A percentile compares a stretch with the other conserved stretches of the same genome.
These are phyloP conservation scores for Galaxias olidus DNA, from an alignment of 2,797 vertebrate species.

Conservation along the genomic window DNA sequence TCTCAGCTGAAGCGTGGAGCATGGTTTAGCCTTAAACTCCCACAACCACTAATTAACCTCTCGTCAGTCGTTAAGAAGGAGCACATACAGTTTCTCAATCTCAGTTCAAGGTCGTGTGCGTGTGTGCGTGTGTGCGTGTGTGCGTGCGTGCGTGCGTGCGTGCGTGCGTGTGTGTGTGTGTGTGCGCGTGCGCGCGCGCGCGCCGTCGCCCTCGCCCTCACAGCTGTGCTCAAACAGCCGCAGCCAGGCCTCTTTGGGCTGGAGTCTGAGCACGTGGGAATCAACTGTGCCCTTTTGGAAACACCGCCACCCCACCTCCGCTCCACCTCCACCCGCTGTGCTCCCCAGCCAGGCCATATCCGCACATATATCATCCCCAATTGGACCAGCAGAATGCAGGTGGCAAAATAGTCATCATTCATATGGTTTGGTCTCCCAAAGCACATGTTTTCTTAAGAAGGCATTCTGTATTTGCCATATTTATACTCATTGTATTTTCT, in stretches of 20 bases:
- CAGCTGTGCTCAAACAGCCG: conserved; percentile 63
- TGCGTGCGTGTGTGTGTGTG: conserved; percentile 26
- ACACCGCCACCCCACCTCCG: conserved; percentile 12
- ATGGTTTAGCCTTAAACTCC: no score
- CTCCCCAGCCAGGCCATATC: conserved; percentile 71
- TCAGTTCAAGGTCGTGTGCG: conserved; percentile 67
- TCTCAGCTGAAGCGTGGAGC: not conserved
- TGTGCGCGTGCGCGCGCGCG: not conserved
- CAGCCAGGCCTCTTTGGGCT: conserved; percentile 51
- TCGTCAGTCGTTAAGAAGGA: conserved; percentile 47
- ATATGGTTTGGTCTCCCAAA: conserved; percentile 68
- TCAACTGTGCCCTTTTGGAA: conserved; percentile 48
- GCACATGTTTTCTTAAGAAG: conserved; percentile 74
- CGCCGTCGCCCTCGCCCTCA: conserved; percentile 41
- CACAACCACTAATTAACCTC: not conserved
- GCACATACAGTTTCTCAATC: conserved; percentile 35
- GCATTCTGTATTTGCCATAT: conserved; percentile 42
- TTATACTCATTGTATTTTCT: no score
- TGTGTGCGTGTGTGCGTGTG: conserved; percentile 66
- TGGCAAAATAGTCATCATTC: conserved; percentile 69
- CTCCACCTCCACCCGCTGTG: conserved; percentile 10
- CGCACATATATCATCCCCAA: conserved; percentile 72
- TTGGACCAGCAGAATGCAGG: conserved; percentile 64
- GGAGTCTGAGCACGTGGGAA: conserved; percentile 54
- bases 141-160: conserved; percentile 63